Percentiles rank a stretch among this genome's conserved stretches.
phyloP scores from a whole-genome alignment of 2,888 invertebrate genomes.

The Cacoxenus indagator region DNA sequence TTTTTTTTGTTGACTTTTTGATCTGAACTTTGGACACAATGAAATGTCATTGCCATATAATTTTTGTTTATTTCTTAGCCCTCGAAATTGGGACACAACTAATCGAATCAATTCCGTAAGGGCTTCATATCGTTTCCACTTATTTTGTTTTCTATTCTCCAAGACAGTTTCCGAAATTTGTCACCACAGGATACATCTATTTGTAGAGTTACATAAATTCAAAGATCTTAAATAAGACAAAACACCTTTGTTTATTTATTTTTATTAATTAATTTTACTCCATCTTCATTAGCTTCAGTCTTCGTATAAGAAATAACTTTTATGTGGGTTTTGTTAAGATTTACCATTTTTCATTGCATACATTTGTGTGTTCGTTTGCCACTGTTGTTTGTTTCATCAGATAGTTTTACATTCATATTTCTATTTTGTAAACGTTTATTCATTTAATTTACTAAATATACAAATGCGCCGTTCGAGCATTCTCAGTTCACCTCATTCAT shows the following conservation, averaged over 20 bases:
- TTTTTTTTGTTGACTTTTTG: too few species aligned
- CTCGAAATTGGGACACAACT: too few species aligned
- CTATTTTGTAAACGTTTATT: conserved; percentile 27
- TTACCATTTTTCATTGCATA: conserved; percentile 27
- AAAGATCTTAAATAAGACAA: neutral
- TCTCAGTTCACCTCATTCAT: neutral
- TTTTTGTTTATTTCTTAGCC: too few species aligned
- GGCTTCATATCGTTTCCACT: too few species aligned
- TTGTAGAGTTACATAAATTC: too few species aligned
- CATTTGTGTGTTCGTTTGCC: conserved; percentile 4
- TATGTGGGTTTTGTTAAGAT: conserved; percentile 41
- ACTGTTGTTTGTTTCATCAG: conserved; percentile 27
- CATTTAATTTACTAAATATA: conserved; percentile 24
- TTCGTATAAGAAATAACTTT: conserved; percentile 70
- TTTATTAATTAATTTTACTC: conserved; percentile 43
- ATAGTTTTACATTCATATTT: conserved; percentile 28
- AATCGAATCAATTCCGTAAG: too few species aligned
- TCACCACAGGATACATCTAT: too few species aligned
- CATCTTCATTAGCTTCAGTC: conserved; percentile 67
- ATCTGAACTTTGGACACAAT: too few species aligned
- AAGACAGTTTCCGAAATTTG: too few species aligned
- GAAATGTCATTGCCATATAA: too few species aligned
- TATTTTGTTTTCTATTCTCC: too few species aligned
- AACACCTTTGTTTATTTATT: conserved; percentile 30
- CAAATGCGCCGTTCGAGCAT: conserved; percentile 5